phyloP scores from a whole-genome alignment of 2,113 vertebrate species.

The Amphiprion percula region DNA sequence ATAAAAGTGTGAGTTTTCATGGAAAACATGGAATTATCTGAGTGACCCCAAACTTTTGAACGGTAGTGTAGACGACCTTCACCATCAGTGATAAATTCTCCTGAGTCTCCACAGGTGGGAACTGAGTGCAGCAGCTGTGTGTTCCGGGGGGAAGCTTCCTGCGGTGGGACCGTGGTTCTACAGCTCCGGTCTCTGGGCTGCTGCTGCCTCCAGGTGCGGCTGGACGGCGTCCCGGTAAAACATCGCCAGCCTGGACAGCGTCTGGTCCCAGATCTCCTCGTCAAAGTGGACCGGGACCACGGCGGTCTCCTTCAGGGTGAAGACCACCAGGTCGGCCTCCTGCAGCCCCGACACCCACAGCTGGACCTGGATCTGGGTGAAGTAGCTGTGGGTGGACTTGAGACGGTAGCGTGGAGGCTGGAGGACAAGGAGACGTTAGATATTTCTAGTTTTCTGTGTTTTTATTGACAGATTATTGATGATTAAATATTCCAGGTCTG shows the following conservation, averaged over 20 bases:
- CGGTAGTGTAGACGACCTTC: no score
- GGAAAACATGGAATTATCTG: no score
- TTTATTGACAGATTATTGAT: no score
- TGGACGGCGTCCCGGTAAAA: slow-evolving; percentile 84
- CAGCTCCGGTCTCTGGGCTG: slow-evolving; percentile 59
- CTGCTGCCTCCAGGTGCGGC: slow-evolving; percentile 54
- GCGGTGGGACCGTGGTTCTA: background rate
- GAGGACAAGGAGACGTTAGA: background rate
- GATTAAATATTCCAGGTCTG: no score
- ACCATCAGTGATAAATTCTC: no score
- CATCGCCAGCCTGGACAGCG: slow-evolving; percentile 80
- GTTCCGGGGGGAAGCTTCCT: no score
- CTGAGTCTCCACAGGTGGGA: no score
- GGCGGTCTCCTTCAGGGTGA: slow-evolving; percentile 82
- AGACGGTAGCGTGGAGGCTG: slow-evolving; percentile 68
- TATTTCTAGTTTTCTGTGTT: no score
- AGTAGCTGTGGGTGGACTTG: slow-evolving; percentile 85
- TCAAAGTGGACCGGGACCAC: slow-evolving; percentile 85
- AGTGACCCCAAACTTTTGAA: no score
- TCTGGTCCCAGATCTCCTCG: slow-evolving; percentile 80
- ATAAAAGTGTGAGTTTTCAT: no score
- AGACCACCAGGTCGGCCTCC: slow-evolving; percentile 83
- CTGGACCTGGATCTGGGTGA: slow-evolving; percentile 89
- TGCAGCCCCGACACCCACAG: slow-evolving; percentile 79
- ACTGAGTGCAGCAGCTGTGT: no score